Evolutionary conservation across 2,113 vertebrate genomes (phyloP), one percentile per base, ranked within the genome.

Genomic region (Electrona antarctica): DNA sequence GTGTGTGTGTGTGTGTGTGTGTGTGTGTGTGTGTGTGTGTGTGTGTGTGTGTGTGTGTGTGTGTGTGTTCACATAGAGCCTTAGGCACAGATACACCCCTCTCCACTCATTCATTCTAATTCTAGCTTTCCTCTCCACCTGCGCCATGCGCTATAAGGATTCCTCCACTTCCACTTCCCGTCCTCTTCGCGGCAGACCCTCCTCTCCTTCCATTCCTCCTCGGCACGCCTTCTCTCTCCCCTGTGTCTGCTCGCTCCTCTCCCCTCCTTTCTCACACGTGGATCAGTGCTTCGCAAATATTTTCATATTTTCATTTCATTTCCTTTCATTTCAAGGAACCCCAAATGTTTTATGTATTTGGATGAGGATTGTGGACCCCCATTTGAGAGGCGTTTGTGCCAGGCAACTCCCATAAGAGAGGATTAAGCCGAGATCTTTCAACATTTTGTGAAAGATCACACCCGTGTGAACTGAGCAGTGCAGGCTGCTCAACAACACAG

Each of bases 31-130:
- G 21, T 21, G 21, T 21, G 21, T 2, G 71, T 49, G 85, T 83
- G 78, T 72, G 82, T 50, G 85, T 83, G 78, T 72, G 82, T 50
- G 85, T 83, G 78, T 72, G 82, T 50, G 85, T 83, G 78, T 72
- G 82, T 50, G 21, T 21, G 21, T 21, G 21, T 2, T n/a, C 6
- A 56, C 6, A 58, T 52, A 12, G 52, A 64, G 71, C 76, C 84
- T 50, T 67, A 76, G 69, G 76, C 60, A 58, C 29, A 68, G 64
- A 78, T 64, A 69, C 71, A 84, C 68, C 75, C 28, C 62, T 67
- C 55, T 58, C 69, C 0, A 61, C 21, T 68, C 58, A 52, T 55
- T 64, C 45, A 48, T 61, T 41, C 9, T 33, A 21, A 21, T 21
- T 21, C 1, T 1, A 21, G 21, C 13, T 41, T 41, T 56, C 7